These are phyloP conservation scores for Lanius collurio DNA, from an alignment of 2,113 vertebrate genomes.

Conservation along the genomic window DNA sequence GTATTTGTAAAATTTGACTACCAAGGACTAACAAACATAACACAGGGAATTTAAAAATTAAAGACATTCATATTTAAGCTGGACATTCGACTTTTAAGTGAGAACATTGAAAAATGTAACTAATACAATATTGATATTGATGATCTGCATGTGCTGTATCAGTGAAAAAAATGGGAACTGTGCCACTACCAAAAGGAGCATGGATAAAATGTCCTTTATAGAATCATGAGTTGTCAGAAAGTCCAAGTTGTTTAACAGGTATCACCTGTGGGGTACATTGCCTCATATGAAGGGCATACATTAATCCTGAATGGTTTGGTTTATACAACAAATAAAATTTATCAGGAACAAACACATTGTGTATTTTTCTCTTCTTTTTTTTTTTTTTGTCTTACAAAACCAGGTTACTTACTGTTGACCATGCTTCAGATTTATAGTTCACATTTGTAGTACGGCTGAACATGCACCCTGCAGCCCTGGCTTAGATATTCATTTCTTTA, in stretches of 20 bases:
- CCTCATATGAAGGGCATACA: neutral
- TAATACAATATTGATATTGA: neutral
- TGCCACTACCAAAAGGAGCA: neutral
- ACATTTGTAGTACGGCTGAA: neutral
- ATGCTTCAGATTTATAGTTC: neutral
- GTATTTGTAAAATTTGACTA: neutral
- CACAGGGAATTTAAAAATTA: neutral
- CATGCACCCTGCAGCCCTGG: neutral
- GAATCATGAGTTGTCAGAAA: neutral
- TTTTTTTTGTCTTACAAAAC: neutral
- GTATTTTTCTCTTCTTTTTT: too few relatives aligned
- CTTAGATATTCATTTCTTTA: neutral
- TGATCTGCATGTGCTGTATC: neutral
- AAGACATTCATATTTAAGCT: neutral
- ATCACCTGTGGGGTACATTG: neutral
- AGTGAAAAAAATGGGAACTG: neutral
- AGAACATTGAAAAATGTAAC: neutral
- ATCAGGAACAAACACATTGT: neutral
- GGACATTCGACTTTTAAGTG: neutral
- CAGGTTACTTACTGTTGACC: neutral
- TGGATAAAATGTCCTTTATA: neutral
- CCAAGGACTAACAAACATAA: neutral
- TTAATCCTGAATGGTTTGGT: neutral
- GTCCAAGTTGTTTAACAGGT: neutral
- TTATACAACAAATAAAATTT: neutral